Evolutionary conservation across 2,113 vertebrate species (phyloP).

Genomic region (Bucco capensis): DNA sequence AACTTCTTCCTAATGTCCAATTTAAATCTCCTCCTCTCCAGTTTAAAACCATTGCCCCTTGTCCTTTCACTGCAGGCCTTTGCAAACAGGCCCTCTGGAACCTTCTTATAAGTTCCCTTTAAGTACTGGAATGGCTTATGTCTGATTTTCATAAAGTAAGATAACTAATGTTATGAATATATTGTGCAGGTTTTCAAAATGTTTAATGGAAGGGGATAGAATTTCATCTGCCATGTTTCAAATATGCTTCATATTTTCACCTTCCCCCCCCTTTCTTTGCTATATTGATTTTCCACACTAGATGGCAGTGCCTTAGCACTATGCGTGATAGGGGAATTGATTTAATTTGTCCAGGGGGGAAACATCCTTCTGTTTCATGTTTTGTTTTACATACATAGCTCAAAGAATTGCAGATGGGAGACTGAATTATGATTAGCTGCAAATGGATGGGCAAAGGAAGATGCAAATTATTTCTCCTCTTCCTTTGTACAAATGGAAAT

Average conservation of each 20-base stretch:
- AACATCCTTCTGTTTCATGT: conserved; percentile 7
- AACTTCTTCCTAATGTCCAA: too few relatives aligned
- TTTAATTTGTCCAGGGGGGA: neutral
- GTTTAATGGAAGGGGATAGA: neutral
- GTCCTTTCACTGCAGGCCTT: too few relatives aligned
- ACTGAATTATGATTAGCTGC: neutral
- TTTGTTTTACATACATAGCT: neutral
- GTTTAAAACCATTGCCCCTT: too few relatives aligned
- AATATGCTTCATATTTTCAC: neutral
- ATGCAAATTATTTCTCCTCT: neutral
- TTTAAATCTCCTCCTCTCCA: too few relatives aligned
- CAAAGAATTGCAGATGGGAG: neutral
- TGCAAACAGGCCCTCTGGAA: too few relatives aligned
- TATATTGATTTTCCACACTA: conserved; percentile 56
- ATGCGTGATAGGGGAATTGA: conserved; percentile 15
- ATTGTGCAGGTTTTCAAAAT: neutral
- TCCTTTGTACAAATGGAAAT: neutral
- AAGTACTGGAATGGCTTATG: neutral
- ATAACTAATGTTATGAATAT: neutral
- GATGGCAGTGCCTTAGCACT: conserved; percentile 62
- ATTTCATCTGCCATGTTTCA: neutral
- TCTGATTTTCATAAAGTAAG: neutral
- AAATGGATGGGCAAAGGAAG: neutral
- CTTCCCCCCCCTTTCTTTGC: neutral
- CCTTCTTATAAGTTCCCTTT: too few relatives aligned